Percentiles rank a stretch among this genome's conserved stretches.
These are phyloP conservation scores for Pristis pectinata DNA, from an alignment of 2,797 vertebrate species.

Conservation along the genomic window DNA sequence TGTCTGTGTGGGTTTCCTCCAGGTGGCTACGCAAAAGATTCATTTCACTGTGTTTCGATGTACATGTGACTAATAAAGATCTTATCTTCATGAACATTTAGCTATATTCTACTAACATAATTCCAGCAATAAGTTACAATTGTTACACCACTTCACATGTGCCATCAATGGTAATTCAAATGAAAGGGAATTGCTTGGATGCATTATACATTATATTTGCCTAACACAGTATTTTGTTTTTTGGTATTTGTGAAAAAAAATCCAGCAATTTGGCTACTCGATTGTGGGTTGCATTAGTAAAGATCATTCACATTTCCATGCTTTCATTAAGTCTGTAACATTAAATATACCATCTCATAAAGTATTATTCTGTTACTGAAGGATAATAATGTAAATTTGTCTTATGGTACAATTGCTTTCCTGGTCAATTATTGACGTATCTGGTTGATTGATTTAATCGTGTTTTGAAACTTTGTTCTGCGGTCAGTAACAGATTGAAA, in stretches of 20 bases:
- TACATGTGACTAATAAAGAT: no score
- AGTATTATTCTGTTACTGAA: background rate
- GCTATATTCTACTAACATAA: no score
- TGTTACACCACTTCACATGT: background rate
- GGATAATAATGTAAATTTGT: background rate
- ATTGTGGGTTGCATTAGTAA: background rate
- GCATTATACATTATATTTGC: background rate
- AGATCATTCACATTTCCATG: background rate
- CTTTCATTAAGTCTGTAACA: background rate
- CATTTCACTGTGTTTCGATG: no score
- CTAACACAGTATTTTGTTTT: background rate
- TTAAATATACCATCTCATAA: background rate
- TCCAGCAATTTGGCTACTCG: background rate
- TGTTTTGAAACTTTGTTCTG: background rate
- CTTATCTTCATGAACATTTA: background rate
- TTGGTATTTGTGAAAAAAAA: background rate
- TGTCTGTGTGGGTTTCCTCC: no score
- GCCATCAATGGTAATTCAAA: background rate
- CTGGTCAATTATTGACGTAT: background rate
- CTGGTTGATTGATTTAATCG: no score
- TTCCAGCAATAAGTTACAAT: background rate
- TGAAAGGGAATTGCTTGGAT: background rate
- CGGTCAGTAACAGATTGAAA: background rate
- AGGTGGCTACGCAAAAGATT: no score
- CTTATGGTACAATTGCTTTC: background rate